Evolutionary conservation across 2,888 invertebrate species (phyloP).

Genomic region (Drosophila sordidapex): DNA sequence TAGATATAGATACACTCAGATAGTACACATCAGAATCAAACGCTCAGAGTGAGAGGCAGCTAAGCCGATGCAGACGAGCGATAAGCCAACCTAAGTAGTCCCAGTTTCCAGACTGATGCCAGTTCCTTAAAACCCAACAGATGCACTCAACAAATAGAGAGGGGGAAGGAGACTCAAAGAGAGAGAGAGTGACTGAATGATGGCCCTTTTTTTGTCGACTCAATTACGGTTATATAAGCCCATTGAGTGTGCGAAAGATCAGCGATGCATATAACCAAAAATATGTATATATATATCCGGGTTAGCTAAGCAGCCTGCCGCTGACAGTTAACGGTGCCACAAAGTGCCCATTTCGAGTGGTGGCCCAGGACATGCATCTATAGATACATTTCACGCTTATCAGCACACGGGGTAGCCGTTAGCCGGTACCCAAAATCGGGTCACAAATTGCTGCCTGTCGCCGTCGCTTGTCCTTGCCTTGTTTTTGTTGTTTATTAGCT

Average conservation of each 20-base stretch:
- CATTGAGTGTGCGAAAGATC: constrained; percentile 59
- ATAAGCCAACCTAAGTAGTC: constrained; percentile 54
- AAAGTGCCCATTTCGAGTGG: constrained; percentile 56
- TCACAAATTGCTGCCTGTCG: constrained; percentile 62
- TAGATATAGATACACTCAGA: constrained; percentile 20
- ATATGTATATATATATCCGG: constrained; percentile 31
- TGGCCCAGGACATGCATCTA: constrained; percentile 50
- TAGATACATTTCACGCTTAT: constrained; percentile 78
- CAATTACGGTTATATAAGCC: constrained; percentile 74
- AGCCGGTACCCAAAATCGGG: constrained; percentile 12
- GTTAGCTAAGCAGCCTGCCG: constrained; percentile 55
- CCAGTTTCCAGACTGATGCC: not conserved
- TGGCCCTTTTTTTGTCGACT: constrained; percentile 39
- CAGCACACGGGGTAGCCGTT: constrained; percentile 49
- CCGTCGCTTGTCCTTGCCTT: constrained; percentile 46
- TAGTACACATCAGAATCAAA: constrained; percentile 36
- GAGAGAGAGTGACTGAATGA: constrained; percentile 18
- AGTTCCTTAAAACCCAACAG: constrained; percentile 66
- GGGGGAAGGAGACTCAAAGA: constrained; percentile 5
- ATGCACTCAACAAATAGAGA: constrained; percentile 56
- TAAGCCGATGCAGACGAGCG: constrained; percentile 71
- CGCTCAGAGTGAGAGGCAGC: constrained; percentile 22
- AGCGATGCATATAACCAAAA: constrained; percentile 71
- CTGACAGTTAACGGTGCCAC: constrained; percentile 64
- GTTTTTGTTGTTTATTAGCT: constrained; percentile 74